Conservation (phyloP, 1,140 invertebrate genomes). For the Drepana arcuata region DNA sequence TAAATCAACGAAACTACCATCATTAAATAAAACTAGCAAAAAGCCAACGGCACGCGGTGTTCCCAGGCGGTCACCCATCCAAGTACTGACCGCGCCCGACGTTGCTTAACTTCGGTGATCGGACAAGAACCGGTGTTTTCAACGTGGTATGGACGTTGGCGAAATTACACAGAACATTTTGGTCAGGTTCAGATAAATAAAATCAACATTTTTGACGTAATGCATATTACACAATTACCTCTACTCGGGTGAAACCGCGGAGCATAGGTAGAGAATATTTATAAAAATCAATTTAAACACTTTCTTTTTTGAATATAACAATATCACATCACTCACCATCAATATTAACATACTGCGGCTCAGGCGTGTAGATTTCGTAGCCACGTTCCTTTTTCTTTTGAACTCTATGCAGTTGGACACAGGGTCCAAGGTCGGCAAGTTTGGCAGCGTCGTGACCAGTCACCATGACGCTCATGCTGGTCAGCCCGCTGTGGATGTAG, state of each 20-base stretch:
- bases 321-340: slow-evolving; percentile 36
- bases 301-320: too few species aligned
- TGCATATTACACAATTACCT: too few species aligned
- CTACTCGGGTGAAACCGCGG: too few species aligned
- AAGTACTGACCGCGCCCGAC: slow-evolving; percentile 26
- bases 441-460: slow-evolving; percentile 56
- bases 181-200: background rate
- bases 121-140: slow-evolving; percentile 29
- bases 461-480: slow-evolving; percentile 44
- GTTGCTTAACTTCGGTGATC: slow-evolving; percentile 29
- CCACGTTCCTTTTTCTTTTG: slow-evolving; percentile 3
- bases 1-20: too few species aligned
- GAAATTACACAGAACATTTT: too few species aligned
- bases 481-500: slow-evolving; percentile 54
- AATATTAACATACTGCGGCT: slow-evolving; percentile 55
- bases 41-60: slow-evolving; percentile 4
- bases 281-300: too few species aligned
- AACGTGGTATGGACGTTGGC: slow-evolving; percentile 28
- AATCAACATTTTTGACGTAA: background rate
- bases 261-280: too few species aligned
- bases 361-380: slow-evolving; percentile 37
- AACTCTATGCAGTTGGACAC: slow-evolving; percentile 33
- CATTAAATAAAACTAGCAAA: too few species aligned
- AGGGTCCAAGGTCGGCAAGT: slow-evolving; percentile 45
- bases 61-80: slow-evolving; percentile 28